phyloP scores from a whole-genome alignment of 2,888 invertebrate species.

The Lysandra coridon region DNA sequence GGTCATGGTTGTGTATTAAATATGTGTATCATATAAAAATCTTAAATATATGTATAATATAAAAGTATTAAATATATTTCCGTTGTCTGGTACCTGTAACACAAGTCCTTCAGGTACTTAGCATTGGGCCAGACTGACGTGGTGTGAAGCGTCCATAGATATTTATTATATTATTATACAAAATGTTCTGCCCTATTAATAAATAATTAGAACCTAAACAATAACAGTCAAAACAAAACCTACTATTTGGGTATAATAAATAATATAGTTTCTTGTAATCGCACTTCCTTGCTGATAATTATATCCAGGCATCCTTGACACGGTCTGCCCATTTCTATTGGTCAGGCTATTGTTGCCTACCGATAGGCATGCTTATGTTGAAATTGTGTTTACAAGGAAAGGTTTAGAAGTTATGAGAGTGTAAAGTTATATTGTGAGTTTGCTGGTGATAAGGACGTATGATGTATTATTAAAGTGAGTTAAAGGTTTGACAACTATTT shows the following conservation, averaged over 20 bases:
- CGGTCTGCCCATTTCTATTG: slow-evolving; percentile 61
- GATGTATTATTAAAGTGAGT: not conserved
- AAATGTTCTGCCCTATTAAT: too few relatives aligned
- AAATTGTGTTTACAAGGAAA: slow-evolving; percentile 19
- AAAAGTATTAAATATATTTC: too few relatives aligned
- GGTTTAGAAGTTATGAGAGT: not conserved
- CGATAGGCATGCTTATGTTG: slow-evolving; percentile 29
- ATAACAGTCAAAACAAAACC: too few relatives aligned
- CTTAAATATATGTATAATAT: too few relatives aligned
- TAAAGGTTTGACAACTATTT: not conserved
- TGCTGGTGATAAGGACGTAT: not conserved
- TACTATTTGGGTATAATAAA: slow-evolving; percentile 11
- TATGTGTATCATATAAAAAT: too few relatives aligned
- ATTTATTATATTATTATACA: too few relatives aligned
- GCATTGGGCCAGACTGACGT: too few relatives aligned
- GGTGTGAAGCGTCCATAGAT: too few relatives aligned
- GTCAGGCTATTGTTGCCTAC: slow-evolving; percentile 45
- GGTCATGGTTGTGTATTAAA: too few relatives aligned
- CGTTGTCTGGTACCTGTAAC: too few relatives aligned
- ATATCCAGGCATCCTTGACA: slow-evolving; percentile 66
- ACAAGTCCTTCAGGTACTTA: too few relatives aligned
- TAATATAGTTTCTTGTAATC: slow-evolving; percentile 34
- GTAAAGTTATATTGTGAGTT: not conserved
- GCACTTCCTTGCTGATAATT: slow-evolving; percentile 16
- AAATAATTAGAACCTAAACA: too few relatives aligned